These are phyloP conservation scores for Myotis daubentonii DNA, from an alignment of 2,797 vertebrate genomes.

Conservation along the genomic window DNA sequence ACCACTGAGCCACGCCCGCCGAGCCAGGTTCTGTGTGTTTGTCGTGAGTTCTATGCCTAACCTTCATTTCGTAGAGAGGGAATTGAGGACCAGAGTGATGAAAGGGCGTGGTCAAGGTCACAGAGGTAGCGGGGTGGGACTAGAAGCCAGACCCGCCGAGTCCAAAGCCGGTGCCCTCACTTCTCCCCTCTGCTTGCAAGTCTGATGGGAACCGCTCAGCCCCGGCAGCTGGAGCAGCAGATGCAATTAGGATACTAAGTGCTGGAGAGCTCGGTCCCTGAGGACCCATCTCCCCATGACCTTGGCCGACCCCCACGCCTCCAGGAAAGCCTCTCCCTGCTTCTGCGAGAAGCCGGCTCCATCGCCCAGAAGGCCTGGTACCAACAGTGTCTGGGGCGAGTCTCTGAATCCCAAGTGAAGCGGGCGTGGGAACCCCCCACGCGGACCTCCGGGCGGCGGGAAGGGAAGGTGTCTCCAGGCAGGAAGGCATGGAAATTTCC, in stretches of 20 bases:
- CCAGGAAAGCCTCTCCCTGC: conserved; percentile 55
- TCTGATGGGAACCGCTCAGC: conserved; percentile 22
- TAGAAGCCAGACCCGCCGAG: not conserved
- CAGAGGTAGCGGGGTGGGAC: not conserved
- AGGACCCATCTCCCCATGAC: conserved; percentile 53
- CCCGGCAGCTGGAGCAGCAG: conserved; percentile 42
- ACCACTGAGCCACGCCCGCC: too few relatives aligned
- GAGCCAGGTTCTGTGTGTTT: not conserved
- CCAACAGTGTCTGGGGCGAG: conserved; percentile 54
- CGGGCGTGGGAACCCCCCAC: conserved; percentile 41
- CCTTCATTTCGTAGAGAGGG: not conserved
- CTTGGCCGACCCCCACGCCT: conserved; percentile 54
- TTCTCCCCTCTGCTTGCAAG: not conserved
- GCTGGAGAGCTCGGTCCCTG: conserved; percentile 34
- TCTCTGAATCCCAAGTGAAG: conserved; percentile 67
- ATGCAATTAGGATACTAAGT: conserved; percentile 70
- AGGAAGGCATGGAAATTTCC: conserved; percentile 73
- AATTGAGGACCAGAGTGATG: not conserved
- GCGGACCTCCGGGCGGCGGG: conserved; percentile 35
- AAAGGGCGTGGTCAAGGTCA: not conserved
- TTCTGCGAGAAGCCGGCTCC: conserved; percentile 46
- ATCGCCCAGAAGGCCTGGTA: not conserved
- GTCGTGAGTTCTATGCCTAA: not conserved
- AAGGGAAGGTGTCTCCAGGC: conserved; percentile 52
- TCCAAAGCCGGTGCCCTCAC: not conserved